phyloP scores from a whole-genome alignment of 2,797 vertebrate genomes.

The Cryptoprocta ferox region DNA sequence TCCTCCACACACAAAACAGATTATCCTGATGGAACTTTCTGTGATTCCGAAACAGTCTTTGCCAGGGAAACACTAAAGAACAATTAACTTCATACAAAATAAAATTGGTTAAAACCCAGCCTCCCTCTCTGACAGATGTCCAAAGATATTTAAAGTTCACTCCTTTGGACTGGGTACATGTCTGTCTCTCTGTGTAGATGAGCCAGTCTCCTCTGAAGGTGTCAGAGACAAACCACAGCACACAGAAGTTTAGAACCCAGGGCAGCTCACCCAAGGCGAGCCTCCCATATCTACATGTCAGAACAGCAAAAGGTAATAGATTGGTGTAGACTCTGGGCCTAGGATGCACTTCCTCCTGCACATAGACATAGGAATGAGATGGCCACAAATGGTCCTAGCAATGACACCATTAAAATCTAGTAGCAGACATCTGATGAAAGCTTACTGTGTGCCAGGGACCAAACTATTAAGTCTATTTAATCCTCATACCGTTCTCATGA shows the following conservation, averaged over 20 bases:
- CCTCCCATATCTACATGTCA: too few species aligned
- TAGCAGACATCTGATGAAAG: not conserved
- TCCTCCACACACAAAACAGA: not conserved
- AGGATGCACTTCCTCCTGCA: not conserved
- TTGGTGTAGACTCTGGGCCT: not conserved
- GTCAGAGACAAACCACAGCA: not conserved
- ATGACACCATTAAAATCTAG: not conserved
- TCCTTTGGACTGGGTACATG: not conserved
- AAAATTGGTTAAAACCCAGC: not conserved
- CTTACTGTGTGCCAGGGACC: not conserved
- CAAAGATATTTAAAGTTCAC: not conserved
- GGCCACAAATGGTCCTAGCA: not conserved
- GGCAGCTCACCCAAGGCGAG: too few species aligned
- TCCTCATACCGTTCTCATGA: not conserved
- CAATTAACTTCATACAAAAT: not conserved
- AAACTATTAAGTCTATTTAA: not conserved
- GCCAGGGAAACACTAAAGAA: not conserved
- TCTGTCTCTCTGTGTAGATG: not conserved
- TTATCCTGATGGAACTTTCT: not conserved
- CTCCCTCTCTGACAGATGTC: not conserved
- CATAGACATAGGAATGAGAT: too few species aligned
- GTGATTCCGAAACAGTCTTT: not conserved
- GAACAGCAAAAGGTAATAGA: not conserved
- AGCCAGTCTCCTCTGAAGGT: not conserved
- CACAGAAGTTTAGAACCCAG: not conserved